Evolutionary conservation across 2,113 vertebrate genomes (phyloP).

Genomic region (Psittacula cyanocephala): DNA sequence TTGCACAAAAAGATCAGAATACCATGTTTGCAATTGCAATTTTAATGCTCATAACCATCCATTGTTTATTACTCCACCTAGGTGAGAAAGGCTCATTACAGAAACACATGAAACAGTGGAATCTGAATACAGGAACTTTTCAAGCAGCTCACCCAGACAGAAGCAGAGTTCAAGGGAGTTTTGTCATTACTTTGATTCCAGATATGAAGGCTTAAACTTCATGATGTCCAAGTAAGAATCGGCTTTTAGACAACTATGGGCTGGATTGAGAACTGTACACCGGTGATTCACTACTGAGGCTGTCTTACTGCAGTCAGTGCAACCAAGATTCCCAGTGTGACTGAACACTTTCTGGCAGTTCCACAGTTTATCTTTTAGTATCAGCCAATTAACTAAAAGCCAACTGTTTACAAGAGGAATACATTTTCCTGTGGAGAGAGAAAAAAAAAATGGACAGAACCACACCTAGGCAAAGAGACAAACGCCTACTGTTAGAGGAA

Average conservation of each 20-base stretch:
- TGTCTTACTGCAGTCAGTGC: background rate
- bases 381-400: background rate
- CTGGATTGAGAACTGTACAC: background rate
- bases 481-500: background rate
- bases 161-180: background rate
- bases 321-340: background rate
- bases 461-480: background rate
- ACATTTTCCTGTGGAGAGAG: background rate
- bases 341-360: background rate
- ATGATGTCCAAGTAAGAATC: background rate
- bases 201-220: background rate
- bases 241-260: accelerated
- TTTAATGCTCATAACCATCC: background rate
- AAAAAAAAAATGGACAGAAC: background rate
- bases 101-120: accelerated
- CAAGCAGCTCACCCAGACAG: background rate
- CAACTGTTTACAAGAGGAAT: background rate
- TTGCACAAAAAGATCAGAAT: background rate
- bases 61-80: background rate
- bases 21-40: background rate
- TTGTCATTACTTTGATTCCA: background rate
- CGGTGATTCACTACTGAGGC: background rate
- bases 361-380: background rate
- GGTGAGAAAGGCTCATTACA: background rate
- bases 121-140: background rate